Evolutionary conservation across 2,113 vertebrate species (phyloP).

Genomic region (Cariama cristata): DNA sequence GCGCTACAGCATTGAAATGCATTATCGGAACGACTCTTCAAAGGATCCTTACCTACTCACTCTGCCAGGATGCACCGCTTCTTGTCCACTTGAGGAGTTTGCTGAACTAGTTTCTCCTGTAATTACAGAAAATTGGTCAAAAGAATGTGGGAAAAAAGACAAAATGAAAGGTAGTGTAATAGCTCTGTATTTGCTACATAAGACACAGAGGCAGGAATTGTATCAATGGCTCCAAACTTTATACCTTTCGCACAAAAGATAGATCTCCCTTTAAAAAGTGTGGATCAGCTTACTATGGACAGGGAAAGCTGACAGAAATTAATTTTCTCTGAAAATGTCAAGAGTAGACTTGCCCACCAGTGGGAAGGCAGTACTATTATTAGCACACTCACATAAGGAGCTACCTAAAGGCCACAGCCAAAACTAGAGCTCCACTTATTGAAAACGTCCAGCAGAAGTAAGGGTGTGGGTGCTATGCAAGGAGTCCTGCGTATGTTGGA

Average conservation of each 20-base stretch:
- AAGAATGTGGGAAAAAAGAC: conserved; percentile 75
- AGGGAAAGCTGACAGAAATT: neutral
- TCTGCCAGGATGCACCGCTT: conserved; percentile 82
- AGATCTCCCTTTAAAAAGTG: neutral
- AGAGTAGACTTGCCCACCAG: neutral
- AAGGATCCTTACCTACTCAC: conserved; percentile 77
- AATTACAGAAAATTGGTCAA: conserved; percentile 79
- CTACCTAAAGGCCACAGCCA: neutral
- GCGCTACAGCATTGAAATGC: conserved; percentile 81
- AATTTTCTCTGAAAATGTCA: neutral
- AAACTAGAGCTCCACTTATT: neutral
- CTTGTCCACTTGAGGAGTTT: conserved; percentile 84
- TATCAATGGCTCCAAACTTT: neutral
- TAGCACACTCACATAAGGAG: neutral
- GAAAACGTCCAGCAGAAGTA: neutral
- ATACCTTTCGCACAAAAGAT: neutral
- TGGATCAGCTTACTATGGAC: neutral
- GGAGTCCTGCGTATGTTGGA: neutral
- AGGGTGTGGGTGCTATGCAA: neutral
- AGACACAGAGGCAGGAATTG: neutral
- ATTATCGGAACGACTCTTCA: conserved; percentile 82
- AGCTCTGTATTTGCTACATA: neutral
- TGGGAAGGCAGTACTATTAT: neutral
- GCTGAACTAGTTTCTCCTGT: conserved; percentile 78
- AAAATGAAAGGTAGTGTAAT: conserved; percentile 67